Percentiles rank a stretch among this genome's conserved stretches.
Conservation (phyloP, 2,797 vertebrate species). For the Anguilla megastoma region DNA sequence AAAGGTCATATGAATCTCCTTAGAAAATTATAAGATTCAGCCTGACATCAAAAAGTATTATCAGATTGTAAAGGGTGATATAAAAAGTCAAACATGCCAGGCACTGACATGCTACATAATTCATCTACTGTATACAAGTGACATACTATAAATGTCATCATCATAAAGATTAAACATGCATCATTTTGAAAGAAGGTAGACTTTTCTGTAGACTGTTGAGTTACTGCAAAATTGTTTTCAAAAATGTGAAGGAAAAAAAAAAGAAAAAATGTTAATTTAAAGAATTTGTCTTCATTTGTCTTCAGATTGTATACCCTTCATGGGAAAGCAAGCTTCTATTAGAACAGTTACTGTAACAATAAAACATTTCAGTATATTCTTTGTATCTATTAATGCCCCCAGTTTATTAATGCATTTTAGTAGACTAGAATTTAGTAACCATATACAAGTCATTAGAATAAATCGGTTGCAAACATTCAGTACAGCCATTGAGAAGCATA, state of each 20-base stretch:
- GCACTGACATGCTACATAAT: neutral
- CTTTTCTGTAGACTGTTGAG: neutral
- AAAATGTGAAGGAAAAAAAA: neutral
- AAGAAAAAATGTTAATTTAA: neutral
- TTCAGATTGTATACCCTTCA: neutral
- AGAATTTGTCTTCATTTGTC: neutral
- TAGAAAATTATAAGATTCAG: neutral
- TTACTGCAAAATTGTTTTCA: neutral
- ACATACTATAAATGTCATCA: neutral
- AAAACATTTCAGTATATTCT: neutral
- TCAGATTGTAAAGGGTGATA: neutral
- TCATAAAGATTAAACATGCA: neutral
- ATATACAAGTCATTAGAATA: neutral
- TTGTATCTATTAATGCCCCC: neutral
- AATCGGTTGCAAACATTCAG: neutral
- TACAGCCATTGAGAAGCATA: neutral
- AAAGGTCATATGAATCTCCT: neutral
- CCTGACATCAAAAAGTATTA: slow-evolving; percentile 1
- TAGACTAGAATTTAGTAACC: neutral
- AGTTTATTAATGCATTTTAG: neutral
- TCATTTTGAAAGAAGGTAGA: neutral
- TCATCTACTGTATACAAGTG: neutral
- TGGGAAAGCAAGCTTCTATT: neutral
- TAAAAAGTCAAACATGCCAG: neutral
- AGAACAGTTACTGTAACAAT: neutral